Evolutionary conservation across 2,888 invertebrate species (phyloP).

Genomic region (Ennomos quercinarius): DNA sequence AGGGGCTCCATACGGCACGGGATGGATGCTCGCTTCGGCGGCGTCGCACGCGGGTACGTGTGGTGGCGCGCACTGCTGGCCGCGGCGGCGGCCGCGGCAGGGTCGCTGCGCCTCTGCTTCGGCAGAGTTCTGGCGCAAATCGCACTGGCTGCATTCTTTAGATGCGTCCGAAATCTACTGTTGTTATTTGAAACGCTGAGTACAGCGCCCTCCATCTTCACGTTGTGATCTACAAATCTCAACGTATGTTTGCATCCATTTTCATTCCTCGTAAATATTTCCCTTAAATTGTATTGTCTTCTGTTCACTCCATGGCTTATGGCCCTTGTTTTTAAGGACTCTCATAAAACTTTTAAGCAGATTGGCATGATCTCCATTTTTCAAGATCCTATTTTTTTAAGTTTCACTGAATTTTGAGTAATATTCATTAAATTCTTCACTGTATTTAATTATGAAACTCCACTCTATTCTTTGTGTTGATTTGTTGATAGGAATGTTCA

Average conservation of each 20-base stretch:
- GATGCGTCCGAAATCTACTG: constrained; percentile 73
- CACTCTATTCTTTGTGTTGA: constrained; percentile 37
- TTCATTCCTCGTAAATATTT: constrained; percentile 42
- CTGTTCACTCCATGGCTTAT: constrained; percentile 33
- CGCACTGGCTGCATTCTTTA: constrained; percentile 80
- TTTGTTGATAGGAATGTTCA: constrained; percentile 37
- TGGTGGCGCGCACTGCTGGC: constrained; percentile 68
- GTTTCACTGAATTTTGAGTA: constrained; percentile 23
- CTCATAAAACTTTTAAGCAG: constrained; percentile 33
- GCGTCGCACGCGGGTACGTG: constrained; percentile 74
- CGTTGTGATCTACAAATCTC: constrained; percentile 28
- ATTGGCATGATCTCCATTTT: constrained; percentile 34
- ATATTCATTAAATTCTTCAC: constrained; percentile 37
- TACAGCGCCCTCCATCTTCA: constrained; percentile 82
- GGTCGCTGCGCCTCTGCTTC: constrained; percentile 74
- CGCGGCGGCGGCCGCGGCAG: constrained; percentile 56
- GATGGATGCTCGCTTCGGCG: constrained; percentile 69
- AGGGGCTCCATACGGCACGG: constrained; percentile 73
- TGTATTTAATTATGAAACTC: constrained; percentile 36
- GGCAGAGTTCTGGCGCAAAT: constrained; percentile 78
- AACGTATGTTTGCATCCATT: constrained; percentile 72
- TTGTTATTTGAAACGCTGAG: constrained; percentile 79
- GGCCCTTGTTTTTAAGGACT: constrained; percentile 8
- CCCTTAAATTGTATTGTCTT: constrained; percentile 33
- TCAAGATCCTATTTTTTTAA: constrained; percentile 24